Conservation (phyloP, 2,797 vertebrate species). For the Aldrovandia affinis region DNA sequence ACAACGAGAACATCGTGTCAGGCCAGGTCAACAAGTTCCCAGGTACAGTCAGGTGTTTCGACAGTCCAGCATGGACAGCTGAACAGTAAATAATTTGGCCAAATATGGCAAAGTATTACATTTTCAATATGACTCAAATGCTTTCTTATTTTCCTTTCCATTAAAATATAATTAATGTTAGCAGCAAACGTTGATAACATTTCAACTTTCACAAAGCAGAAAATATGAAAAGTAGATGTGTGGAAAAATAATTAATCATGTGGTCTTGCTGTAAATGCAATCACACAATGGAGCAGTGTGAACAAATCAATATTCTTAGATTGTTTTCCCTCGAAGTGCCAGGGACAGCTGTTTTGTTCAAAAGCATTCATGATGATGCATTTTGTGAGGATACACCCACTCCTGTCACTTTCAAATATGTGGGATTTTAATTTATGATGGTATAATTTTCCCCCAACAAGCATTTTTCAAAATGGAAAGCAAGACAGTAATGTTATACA, state of each 20-base stretch:
- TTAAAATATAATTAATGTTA: neutral
- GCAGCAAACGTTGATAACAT: neutral
- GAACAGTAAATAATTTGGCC: neutral
- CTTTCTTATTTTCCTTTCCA: neutral
- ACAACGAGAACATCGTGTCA: constrained; percentile 86
- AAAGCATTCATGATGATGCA: neutral
- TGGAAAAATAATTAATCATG: neutral
- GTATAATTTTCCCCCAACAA: neutral
- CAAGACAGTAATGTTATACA: neutral
- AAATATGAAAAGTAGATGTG: neutral
- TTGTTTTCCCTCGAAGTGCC: neutral
- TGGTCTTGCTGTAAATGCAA: neutral
- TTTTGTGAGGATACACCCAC: neutral
- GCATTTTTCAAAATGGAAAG: neutral
- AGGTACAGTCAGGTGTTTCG: constrained; percentile 73
- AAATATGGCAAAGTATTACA: neutral
- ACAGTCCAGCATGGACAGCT: neutral
- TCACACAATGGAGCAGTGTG: neutral
- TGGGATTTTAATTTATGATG: neutral
- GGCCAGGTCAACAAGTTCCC: constrained; percentile 99
- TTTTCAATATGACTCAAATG: neutral
- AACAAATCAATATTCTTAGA: constrained; percentile 5
- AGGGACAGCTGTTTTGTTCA: neutral
- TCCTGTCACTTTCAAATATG: neutral
- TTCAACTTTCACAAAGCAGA: constrained; percentile 1